Evolutionary conservation across 2,888 invertebrate genomes (phyloP).

Genomic region (Elmis aenea): DNA sequence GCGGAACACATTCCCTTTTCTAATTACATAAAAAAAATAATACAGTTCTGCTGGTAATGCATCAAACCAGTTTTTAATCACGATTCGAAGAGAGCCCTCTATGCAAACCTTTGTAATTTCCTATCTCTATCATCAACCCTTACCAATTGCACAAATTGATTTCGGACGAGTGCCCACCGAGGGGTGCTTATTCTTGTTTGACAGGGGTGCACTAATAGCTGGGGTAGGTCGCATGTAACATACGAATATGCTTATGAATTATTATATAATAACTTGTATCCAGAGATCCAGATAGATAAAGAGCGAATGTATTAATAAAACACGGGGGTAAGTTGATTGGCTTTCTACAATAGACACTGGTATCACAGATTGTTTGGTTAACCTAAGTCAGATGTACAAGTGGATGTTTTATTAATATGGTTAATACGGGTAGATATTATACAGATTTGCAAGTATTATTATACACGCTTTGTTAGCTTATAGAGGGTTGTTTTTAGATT

Average conservation of each 20-base stretch:
- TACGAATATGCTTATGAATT: conserved; percentile 34
- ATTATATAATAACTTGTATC: conserved; percentile 36
- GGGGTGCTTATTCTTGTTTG: conserved; percentile 24
- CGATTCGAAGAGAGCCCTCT: too few species aligned
- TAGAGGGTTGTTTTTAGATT: too few species aligned
- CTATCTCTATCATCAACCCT: conserved; percentile 31
- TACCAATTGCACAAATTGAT: conserved; percentile 43
- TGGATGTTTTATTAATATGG: conserved; percentile 44
- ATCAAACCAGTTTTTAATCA: too few species aligned
- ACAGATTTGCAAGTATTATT: too few species aligned
- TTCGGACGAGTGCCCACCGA: conserved; percentile 33
- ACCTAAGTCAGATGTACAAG: conserved; percentile 46
- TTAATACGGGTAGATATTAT: too few species aligned
- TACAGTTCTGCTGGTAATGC: too few species aligned
- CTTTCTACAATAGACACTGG: too few species aligned
- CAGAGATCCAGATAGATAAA: conserved; percentile 12
- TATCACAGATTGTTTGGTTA: conserved; percentile 32
- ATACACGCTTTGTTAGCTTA: too few species aligned
- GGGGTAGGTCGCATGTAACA: conserved; percentile 25
- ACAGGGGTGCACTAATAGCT: conserved; percentile 27
- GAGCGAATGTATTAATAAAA: too few species aligned
- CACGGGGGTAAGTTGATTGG: too few species aligned
- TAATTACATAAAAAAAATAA: too few species aligned
- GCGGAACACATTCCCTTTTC: too few species aligned
- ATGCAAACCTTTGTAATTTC: conserved; percentile 19